These are phyloP conservation scores for Drosophila bifasciata DNA, from an alignment of 1,140 invertebrate species.

Conservation along the genomic window DNA sequence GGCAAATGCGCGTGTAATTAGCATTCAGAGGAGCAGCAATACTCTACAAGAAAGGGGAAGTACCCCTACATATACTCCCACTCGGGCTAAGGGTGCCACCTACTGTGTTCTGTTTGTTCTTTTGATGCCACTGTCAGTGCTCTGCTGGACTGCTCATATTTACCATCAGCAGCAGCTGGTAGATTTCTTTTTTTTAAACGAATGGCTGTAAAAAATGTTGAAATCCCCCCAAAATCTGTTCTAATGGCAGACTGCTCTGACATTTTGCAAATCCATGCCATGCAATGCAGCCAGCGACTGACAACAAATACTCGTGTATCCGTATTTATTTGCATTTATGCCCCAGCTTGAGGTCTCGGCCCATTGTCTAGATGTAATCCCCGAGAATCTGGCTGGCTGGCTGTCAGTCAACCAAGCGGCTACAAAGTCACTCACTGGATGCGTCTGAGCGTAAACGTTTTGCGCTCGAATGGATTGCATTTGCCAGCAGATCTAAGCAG, in stretches of 20 bases:
- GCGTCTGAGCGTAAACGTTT: conserved; percentile 72
- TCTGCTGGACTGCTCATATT: too few relatives aligned
- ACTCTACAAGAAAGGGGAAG: conserved; percentile 26
- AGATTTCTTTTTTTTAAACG: not conserved
- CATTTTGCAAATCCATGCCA: conserved; percentile 48
- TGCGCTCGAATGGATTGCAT: conserved; percentile 61
- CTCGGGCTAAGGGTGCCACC: not conserved
- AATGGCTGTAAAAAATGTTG: conserved; percentile 2
- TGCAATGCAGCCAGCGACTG: too few relatives aligned
- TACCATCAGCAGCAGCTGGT: too few relatives aligned
- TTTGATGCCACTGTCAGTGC: not conserved
- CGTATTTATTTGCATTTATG: conserved; percentile 73
- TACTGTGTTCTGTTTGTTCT: too few relatives aligned
- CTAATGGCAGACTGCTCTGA: conserved; percentile 20
- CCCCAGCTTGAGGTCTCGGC: conserved; percentile 29
- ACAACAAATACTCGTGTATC: conserved; percentile 39
- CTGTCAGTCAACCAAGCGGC: conserved; percentile 38
- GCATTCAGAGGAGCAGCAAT: conserved; percentile 66
- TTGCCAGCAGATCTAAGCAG: conserved; percentile 50
- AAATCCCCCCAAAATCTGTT: conserved; percentile 28
- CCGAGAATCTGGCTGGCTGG: conserved; percentile 5
- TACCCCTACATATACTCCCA: not conserved
- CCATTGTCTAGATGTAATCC: conserved; percentile 66
- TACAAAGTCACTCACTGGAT: conserved; percentile 66
- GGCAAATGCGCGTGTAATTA: conserved; percentile 81